Percentiles rank a stretch among this genome's conserved stretches.
Evolutionary conservation across 2,888 invertebrate species (phyloP).

Genomic region (Zygogramma bicolorata): DNA sequence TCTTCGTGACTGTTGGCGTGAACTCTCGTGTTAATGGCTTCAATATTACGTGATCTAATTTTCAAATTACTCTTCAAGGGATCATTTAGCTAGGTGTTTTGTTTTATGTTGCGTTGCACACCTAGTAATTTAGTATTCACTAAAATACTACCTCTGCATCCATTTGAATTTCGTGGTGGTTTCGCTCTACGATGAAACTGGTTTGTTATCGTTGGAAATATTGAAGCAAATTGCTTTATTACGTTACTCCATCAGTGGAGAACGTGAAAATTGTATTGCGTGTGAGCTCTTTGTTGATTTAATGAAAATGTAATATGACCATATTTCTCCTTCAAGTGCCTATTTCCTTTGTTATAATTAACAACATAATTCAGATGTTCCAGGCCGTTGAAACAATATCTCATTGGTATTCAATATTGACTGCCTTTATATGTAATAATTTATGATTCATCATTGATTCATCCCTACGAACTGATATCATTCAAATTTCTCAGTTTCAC

Average conservation of each 20-base stretch:
- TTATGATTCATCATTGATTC: too few species aligned
- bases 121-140: conserved; percentile 41
- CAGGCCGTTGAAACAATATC: too few species aligned
- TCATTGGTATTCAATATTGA: too few species aligned
- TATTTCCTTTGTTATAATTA: too few species aligned
- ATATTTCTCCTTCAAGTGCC: too few species aligned
- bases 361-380: too few species aligned
- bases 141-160: conserved; percentile 33
- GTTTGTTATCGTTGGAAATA: background rate
- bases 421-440: too few species aligned
- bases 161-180: conserved; percentile 16
- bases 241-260: background rate
- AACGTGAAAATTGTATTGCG: background rate
- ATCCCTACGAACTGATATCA: too few species aligned
- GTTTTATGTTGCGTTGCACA: conserved; percentile 36
- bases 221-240: conserved; percentile 2
- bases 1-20: conserved; percentile 47
- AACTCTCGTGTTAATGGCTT: conserved; percentile 51
- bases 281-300: background rate
- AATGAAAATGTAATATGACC: too few species aligned
- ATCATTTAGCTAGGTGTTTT: conserved; percentile 33
- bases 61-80: conserved; percentile 46
- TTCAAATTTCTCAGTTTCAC: too few species aligned
- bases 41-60: conserved; percentile 57
- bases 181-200: background rate